Evolutionary conservation across 2,113 vertebrate species (phyloP).

Genomic region (Neodontobutis hainanensis): DNA sequence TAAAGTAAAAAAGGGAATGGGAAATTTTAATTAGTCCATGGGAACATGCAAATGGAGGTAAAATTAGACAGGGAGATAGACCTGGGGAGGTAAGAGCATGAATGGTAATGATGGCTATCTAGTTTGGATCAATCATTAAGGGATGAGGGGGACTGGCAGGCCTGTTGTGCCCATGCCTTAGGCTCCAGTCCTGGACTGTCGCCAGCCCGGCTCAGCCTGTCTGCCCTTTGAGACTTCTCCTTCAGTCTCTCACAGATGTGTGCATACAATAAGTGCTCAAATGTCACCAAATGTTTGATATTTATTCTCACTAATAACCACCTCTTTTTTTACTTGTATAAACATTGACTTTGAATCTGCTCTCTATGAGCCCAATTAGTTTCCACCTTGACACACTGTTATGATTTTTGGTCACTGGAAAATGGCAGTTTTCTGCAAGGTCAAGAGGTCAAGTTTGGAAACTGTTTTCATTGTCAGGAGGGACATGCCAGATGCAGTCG

Average conservation of each 20-base stretch:
- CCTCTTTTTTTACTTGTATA: constrained; percentile 1
- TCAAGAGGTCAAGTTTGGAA: constrained; percentile 34
- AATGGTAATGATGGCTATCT: constrained; percentile 71
- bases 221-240: constrained; percentile 48
- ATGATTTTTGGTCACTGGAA: constrained; percentile 29
- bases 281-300: not conserved
- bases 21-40: constrained; percentile 73
- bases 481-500: constrained; percentile 3
- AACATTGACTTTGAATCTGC: constrained; percentile 1
- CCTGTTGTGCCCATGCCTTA: constrained; percentile 58
- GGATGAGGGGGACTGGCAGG: constrained; percentile 67
- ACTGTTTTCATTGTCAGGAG: constrained; percentile 37
- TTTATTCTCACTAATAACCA: not conserved
- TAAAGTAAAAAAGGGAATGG: constrained; percentile 25
- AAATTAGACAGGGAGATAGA: constrained; percentile 69
- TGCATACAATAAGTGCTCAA: not conserved
- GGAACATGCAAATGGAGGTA: constrained; percentile 72
- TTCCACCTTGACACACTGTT: constrained; percentile 34
- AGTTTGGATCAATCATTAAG: constrained; percentile 75
- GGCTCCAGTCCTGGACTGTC: constrained; percentile 67
- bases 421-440: constrained; percentile 33
- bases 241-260: constrained; percentile 23
- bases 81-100: constrained; percentile 59
- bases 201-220: constrained; percentile 60
- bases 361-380: constrained; percentile 1